Percentiles rank a stretch among this genome's conserved stretches.
Conservation (phyloP, 2,797 vertebrate genomes). For the Phataginus tricuspis region DNA sequence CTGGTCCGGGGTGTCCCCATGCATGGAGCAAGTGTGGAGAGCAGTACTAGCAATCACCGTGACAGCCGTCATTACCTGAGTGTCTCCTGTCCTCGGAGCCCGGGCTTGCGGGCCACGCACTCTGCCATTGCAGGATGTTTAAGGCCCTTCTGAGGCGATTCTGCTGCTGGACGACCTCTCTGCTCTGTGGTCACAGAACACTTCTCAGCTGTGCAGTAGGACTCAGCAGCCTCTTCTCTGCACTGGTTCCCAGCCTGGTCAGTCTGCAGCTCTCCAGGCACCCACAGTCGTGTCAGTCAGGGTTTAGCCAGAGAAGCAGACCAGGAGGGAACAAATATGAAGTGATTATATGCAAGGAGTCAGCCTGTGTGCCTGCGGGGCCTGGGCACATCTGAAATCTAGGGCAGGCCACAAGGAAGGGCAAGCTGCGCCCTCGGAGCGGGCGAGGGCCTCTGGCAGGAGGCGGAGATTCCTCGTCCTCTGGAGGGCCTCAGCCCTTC, state of each 20-base stretch:
- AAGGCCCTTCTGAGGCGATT: accelerated
- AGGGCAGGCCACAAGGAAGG: not conserved
- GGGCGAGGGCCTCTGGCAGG: accelerated
- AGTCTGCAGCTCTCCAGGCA: no score
- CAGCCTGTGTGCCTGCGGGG: accelerated
- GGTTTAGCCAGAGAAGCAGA: not conserved
- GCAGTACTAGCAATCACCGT: accelerated
- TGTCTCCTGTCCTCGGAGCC: not conserved
- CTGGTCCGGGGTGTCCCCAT: not conserved
- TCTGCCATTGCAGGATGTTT: accelerated
- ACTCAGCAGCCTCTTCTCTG: accelerated
- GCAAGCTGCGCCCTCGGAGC: no score
- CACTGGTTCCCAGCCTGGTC: not conserved
- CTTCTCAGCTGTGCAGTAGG: accelerated
- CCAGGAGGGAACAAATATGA: accelerated
- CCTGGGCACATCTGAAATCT: no score
- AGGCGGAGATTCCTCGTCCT: not conserved
- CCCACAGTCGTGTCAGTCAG: not conserved
- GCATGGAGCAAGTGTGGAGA: accelerated
- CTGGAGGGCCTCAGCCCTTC: not conserved
- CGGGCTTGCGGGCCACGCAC: accelerated
- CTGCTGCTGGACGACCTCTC: accelerated
- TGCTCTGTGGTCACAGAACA: accelerated
- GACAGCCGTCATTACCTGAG: accelerated
- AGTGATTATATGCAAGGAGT: not conserved